A percentile compares a stretch with the other conserved stretches of the same genome.
Conservation (phyloP, 2,113 vertebrate genomes). For the Xenus cinereus region DNA sequence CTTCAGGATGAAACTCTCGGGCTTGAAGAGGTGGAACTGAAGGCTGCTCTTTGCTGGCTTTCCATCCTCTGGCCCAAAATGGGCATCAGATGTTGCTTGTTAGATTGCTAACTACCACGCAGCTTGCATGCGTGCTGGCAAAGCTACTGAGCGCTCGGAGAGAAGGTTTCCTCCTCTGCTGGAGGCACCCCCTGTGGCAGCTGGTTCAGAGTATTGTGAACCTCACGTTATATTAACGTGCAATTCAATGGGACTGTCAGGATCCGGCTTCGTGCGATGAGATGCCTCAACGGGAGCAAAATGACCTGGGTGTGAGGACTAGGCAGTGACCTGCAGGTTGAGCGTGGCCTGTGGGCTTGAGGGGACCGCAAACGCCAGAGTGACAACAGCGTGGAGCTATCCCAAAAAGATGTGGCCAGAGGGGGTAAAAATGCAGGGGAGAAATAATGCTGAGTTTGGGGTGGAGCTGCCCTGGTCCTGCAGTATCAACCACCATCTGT, state of each 20-base stretch:
- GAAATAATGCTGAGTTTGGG: neutral
- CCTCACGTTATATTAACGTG: neutral
- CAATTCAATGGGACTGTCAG: accelerated
- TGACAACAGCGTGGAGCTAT: neutral
- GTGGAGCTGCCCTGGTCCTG: neutral
- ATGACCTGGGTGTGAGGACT: neutral
- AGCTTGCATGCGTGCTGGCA: neutral
- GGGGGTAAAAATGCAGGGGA: neutral
- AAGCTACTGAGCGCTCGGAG: neutral
- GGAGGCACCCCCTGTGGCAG: neutral
- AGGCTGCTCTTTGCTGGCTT: neutral
- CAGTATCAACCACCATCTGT: slow-evolving; percentile 7
- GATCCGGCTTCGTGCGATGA: neutral
- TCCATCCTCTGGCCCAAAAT: neutral
- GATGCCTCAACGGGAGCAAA: neutral
- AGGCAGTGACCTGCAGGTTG: neutral
- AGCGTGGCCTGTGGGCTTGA: neutral
- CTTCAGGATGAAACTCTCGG: neutral
- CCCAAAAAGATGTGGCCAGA: neutral
- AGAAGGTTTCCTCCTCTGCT: neutral
- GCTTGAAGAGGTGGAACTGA: neutral
- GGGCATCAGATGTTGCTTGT: neutral
- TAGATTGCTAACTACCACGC: neutral
- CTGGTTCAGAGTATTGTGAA: neutral
- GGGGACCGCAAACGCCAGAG: neutral